phyloP scores from a whole-genome alignment of 2,113 vertebrate genomes.

The human region DNA sequence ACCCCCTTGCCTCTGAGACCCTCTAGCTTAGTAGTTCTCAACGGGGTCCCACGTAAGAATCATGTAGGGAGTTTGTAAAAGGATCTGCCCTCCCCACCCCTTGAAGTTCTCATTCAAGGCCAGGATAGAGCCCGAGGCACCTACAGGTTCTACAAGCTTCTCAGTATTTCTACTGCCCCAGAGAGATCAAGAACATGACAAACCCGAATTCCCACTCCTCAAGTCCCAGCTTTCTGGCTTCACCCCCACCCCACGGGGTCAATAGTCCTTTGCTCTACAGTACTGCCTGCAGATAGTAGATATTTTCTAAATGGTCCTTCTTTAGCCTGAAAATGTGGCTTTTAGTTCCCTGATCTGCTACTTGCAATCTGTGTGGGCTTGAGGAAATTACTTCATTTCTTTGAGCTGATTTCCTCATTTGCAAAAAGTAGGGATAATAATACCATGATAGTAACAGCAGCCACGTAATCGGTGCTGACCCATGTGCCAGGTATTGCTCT shows the following conservation, averaged over 20 bases:
- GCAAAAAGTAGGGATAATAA: not conserved
- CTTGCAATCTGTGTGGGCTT: not conserved
- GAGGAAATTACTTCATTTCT: not conserved
- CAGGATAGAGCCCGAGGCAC: not conserved
- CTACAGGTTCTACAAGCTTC: not conserved
- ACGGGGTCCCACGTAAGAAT: not conserved
- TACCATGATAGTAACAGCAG: not conserved
- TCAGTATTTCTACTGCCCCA: fast-evolving
- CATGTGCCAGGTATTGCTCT: not conserved
- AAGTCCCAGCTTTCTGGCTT: not conserved
- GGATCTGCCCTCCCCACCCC: not conserved
- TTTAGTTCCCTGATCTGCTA: not conserved
- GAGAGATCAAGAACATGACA: not conserved
- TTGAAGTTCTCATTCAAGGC: not conserved
- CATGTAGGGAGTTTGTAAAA: not conserved
- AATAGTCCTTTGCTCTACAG: not conserved
- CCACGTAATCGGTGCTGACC: not conserved
- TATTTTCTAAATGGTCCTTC: not conserved
- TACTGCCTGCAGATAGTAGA: not conserved
- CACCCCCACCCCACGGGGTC: not conserved
- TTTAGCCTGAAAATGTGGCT: not conserved
- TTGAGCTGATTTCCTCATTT: not conserved
- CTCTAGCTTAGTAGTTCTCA: not conserved
- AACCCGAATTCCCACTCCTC: not conserved
- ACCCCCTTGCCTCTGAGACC: not conserved